Base-by-base conservation (phyloP, 2,888 invertebrate genomes). In the Molanna angustata region DNA sequence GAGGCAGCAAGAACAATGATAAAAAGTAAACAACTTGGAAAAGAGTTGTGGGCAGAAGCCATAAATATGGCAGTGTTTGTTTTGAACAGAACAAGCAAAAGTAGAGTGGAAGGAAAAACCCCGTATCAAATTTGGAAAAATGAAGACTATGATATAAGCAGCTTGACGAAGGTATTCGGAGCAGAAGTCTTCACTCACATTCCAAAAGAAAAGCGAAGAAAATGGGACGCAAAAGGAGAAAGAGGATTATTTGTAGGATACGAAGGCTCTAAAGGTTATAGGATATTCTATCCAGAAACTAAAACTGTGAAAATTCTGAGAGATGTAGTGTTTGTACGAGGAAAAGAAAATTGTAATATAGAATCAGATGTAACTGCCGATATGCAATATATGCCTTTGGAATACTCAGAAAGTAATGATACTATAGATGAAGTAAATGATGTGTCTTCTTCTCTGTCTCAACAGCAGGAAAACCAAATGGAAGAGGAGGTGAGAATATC, bases 141-240 rank as follows among this genome's bases (percentile, higher is more conserved):
- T 6, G 7, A 3, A 37, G 18, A 37, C 16, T 18, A 16, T n/a
- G 37, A 37, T 37, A 9, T 37, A 4, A 7, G n/a, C 4, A 16
- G 9, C 17, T 17, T 37, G 37, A n/a, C n/a, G n/a, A 37, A 16
- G 18, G 18, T 7, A n/a, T 37, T 17, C 18, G 37, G 37, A n/a
- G 16, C 17, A 6, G 9, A 17, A 37, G 37, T 18, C 3, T 37
- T 17, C 17, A 16, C 18, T 9, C 37, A 37, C 11, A 17, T 37
- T 16, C 37, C 37, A 37, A 37, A 37, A 37, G 4, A 16, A 17
- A 16, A 37, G 18, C n/a, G 37, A 17, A 37, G 11, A 18, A 37
- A 37, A 17, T 37, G 37, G 37, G 18, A 37, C 18, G 37, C 16
- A 17, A 37, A 37, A 37, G 37, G 17, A 7, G 18, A 37, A 16